These are phyloP conservation scores for Upupa epops DNA, from an alignment of 2,113 vertebrate species.

Conservation along the genomic window DNA sequence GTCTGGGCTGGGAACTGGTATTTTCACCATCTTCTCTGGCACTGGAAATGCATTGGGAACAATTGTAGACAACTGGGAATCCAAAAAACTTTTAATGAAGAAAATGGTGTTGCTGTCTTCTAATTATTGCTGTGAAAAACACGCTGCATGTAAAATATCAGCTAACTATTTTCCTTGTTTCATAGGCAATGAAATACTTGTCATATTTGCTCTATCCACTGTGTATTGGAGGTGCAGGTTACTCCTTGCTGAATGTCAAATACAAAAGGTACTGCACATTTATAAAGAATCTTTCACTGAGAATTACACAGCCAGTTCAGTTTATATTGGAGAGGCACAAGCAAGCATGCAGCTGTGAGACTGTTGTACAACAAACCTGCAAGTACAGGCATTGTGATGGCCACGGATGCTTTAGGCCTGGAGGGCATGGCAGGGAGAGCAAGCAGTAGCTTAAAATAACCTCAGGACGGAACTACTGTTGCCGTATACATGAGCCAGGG, in stretches of 20 bases:
- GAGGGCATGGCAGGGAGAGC: not conserved
- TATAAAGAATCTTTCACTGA: not conserved
- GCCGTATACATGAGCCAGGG: rapidly evolving
- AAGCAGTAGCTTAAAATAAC: not conserved
- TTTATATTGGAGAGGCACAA: not conserved
- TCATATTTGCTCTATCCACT: conserved; percentile 93
- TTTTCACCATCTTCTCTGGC: not conserved
- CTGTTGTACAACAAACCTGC: not conserved
- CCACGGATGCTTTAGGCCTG: not conserved
- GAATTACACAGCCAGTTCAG: not conserved
- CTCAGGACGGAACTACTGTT: not conserved
- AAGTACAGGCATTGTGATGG: not conserved
- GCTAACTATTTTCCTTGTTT: not conserved
- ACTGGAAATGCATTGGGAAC: not conserved
- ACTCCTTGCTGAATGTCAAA: conserved; percentile 89
- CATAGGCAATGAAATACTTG: conserved; percentile 90
- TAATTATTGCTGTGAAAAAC: not conserved
- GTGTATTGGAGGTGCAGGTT: conserved; percentile 89
- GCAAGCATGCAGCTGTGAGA: not conserved
- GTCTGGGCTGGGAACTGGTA: not conserved
- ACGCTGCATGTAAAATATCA: not conserved
- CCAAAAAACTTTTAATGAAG: not conserved
- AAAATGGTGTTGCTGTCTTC: not conserved
- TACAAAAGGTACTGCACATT: conserved; percentile 87
- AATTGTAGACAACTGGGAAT: not conserved